Percentiles rank a stretch among this genome's conserved stretches.
phyloP scores from a whole-genome alignment of 1,140 invertebrate species.

The Drosophila kanapiae region DNA sequence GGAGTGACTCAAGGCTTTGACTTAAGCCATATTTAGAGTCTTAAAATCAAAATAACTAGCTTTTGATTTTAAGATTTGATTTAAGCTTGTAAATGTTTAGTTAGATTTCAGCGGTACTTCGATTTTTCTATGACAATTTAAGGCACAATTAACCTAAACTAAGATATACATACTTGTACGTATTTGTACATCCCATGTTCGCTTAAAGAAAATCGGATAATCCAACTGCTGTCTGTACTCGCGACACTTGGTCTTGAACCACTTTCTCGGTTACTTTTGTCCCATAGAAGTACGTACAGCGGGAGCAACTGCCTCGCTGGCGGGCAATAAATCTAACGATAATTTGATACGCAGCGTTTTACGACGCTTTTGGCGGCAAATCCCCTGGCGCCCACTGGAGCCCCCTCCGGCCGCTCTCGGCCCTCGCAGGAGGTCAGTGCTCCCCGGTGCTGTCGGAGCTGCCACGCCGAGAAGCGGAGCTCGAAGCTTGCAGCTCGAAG shows the following conservation, averaged over 20 bases:
- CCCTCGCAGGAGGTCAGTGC: slow-evolving; percentile 40
- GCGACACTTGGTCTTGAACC: neutral
- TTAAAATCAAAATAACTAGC: too few relatives aligned
- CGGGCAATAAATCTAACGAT: slow-evolving; percentile 61
- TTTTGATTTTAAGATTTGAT: too few relatives aligned
- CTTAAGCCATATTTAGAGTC: too few relatives aligned
- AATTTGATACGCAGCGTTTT: slow-evolving; percentile 58
- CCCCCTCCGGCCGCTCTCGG: neutral
- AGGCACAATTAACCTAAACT: neutral
- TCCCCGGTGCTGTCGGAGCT: slow-evolving; percentile 7
- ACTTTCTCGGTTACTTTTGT: slow-evolving; percentile 1
- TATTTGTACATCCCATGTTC: too few relatives aligned
- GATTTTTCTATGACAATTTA: neutral
- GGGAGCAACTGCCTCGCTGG: slow-evolving; percentile 27
- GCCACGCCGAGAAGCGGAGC: slow-evolving; percentile 23
- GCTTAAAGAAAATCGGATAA: neutral
- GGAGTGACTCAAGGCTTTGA: too few relatives aligned
- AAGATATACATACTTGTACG: too few relatives aligned
- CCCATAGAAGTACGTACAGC: slow-evolving; percentile 20
- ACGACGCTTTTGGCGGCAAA: slow-evolving; percentile 35
- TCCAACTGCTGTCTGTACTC: slow-evolving; percentile 19
- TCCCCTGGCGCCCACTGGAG: neutral
- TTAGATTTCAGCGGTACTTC: too few relatives aligned
- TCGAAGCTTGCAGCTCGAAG: neutral
- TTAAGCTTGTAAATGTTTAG: too few relatives aligned